phyloP scores from a whole-genome alignment of 2,888 invertebrate species.

The Entomobrya multifasciata region DNA sequence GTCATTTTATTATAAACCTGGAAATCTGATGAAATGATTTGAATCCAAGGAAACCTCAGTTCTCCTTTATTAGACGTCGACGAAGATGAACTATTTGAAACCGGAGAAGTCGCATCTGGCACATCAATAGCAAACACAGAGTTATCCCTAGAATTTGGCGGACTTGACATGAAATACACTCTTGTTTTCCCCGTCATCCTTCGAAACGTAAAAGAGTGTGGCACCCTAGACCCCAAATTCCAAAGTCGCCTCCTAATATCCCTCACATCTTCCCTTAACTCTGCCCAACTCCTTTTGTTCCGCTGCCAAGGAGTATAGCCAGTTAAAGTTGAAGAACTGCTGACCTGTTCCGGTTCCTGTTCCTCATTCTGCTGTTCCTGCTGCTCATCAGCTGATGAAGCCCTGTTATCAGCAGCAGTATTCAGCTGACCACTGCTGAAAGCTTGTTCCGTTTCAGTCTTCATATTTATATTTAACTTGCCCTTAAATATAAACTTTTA shows the following conservation, averaged over 20 bases:
- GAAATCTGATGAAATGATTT: slow-evolving; percentile 78
- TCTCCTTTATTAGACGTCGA: too few species aligned
- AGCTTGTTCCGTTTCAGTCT: slow-evolving; percentile 75
- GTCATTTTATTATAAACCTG: slow-evolving; percentile 70
- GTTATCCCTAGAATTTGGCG: slow-evolving; percentile 93
- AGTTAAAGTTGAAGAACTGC: too few species aligned
- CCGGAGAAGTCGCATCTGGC: slow-evolving; percentile 69
- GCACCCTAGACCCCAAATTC: slow-evolving; percentile 90
- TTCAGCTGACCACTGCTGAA: slow-evolving; percentile 65
- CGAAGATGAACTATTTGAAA: slow-evolving; percentile 20
- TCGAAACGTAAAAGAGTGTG: slow-evolving; percentile 90
- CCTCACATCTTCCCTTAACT: slow-evolving; percentile 89
- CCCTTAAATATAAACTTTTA: not conserved
- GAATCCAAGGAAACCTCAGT: slow-evolving; percentile 77
- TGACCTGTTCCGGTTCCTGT: slow-evolving; percentile 17
- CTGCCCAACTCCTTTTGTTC: slow-evolving; percentile 86
- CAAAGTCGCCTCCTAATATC: slow-evolving; percentile 90
- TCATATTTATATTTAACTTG: slow-evolving; percentile 53
- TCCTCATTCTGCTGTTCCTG: too few species aligned
- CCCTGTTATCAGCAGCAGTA: slow-evolving; percentile 43
- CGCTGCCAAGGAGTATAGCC: slow-evolving; percentile 69
- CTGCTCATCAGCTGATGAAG: slow-evolving; percentile 16
- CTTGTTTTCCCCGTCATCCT: slow-evolving; percentile 86
- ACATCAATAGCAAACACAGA: slow-evolving; percentile 81
- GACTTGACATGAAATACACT: slow-evolving; percentile 94